Evolutionary conservation across 2,797 vertebrate genomes (phyloP).

Genomic region (Sciaenops ocellatus): DNA sequence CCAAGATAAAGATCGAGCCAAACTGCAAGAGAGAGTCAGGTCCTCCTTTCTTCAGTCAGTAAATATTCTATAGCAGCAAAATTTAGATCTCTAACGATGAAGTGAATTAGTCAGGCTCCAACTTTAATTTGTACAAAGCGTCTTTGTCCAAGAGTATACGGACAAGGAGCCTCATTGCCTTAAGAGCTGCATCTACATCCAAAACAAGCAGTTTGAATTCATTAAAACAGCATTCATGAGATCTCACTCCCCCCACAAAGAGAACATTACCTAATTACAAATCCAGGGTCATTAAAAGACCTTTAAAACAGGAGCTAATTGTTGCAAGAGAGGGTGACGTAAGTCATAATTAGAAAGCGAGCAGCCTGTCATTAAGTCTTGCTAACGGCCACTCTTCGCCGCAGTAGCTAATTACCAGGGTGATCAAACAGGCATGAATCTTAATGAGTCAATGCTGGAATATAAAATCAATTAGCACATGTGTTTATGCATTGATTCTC

Average conservation of each 20-base stretch:
- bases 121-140: conserved; percentile 50
- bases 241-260: conserved; percentile 40
- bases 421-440: conserved; percentile 67
- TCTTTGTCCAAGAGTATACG: conserved; percentile 48
- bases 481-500: conserved; percentile 28
- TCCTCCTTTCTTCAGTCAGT: conserved; percentile 7
- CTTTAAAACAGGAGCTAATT: conserved; percentile 79
- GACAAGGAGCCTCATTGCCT: conserved; percentile 40
- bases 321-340: conserved; percentile 70
- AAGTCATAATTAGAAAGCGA: conserved; percentile 71
- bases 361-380: conserved; percentile 70
- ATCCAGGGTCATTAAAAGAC: conserved; percentile 68
- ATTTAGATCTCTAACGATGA: conserved; percentile 31
- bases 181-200: conserved; percentile 55
- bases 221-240: conserved; percentile 66
- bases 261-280: conserved; percentile 76
- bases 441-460: conserved; percentile 63
- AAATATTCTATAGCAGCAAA: conserved; percentile 25
- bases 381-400: conserved; percentile 62
- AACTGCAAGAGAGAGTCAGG: conserved; percentile 3
- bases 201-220: conserved; percentile 69
- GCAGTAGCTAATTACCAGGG: conserved; percentile 66
- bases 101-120: conserved; percentile 54
- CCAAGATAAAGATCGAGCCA: background rate
- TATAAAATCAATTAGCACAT: conserved; percentile 52